phyloP scores from a whole-genome alignment of 2,888 invertebrate species.

The Mellilla xanthometata region DNA sequence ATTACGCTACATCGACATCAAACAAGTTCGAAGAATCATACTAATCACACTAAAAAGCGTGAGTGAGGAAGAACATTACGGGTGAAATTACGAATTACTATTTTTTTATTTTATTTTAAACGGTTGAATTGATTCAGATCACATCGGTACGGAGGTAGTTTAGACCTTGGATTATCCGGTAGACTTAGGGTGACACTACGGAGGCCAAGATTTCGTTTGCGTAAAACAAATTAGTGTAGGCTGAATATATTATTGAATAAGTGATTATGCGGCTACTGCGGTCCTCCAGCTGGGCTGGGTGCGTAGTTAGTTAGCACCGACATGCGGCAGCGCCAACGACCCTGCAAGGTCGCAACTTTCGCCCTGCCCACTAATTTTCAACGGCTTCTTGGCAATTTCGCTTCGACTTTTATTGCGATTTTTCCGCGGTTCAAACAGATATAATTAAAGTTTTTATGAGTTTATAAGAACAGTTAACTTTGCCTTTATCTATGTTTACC shows the following conservation, averaged over 20 bases:
- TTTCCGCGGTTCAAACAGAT: conserved; percentile 9
- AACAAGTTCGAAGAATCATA: no score
- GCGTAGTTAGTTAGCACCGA: conserved; percentile 33
- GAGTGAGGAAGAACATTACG: no score
- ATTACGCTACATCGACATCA: no score
- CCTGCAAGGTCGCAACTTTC: conserved; percentile 60
- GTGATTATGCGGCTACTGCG: conserved; percentile 36
- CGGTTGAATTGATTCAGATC: no score
- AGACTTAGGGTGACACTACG: no score
- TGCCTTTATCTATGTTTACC: not conserved
- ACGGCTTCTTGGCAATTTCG: conserved; percentile 37
- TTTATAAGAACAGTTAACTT: conserved; percentile 3
- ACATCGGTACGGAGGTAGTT: no score
- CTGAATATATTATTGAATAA: conserved; percentile 23
- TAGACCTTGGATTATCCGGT: no score
- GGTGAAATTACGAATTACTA: no score
- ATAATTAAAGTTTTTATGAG: conserved; percentile 3
- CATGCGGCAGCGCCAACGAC: conserved; percentile 51
- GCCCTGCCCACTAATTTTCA: conserved; percentile 38
- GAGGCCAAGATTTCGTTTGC: no score
- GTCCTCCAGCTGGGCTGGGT: conserved; percentile 26
- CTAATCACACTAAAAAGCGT: no score
- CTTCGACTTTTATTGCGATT: conserved; percentile 38
- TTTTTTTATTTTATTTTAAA: no score
- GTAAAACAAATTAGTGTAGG: no score